Base-by-base conservation (phyloP, 2,113 vertebrate genomes). In the Cercocebus atys region DNA sequence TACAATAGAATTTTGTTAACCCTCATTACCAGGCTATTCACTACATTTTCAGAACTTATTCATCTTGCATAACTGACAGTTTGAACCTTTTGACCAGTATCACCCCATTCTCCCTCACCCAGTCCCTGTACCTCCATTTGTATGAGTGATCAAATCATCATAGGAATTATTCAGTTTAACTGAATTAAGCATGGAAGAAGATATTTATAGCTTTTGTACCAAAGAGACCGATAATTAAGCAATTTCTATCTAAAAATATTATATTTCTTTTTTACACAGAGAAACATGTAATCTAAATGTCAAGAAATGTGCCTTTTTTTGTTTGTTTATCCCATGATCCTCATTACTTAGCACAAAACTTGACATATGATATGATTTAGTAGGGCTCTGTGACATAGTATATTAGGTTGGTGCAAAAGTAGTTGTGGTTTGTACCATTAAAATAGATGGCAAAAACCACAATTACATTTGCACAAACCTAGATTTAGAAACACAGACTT, bases 41-140 rank as follows among this genome's bases (percentile, higher is more conserved):
- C 30, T 40, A 64, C 11, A 43, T 59, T 64, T 50, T 23, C n/a
- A 50, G 14, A 23, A 50, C 4, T 50, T 38, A 11, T 20, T 70
- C 1, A 59, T 6, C 1, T 14, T 70, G 11, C 20, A 0, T 32
- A 80, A 79, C n/a, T 45, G 47, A 68, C 79, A 79, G 17, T 70
- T 57, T 30, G 14, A 22, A 23, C 2, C 0, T 22, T 57, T 83
- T 59, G 18, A n/a, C 13, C 23, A 57, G 27, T 2, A 27, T n/a
- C 14, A 64, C 1, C 16, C 16, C 10, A n/a, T 83, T 94, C 1
- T 13, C 2, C 27, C 6, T 66, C 2, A 2, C 0, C 16, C 23
- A 14, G 3, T 30, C 4, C 13, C 52, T 25, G 5, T 47, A 27
- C 23, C 0, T 90, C 6, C 22, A 4, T n/a, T 93, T 83, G 40